Conservation (phyloP, 2,888 invertebrate genomes). For the Podotricha telesiphe region DNA sequence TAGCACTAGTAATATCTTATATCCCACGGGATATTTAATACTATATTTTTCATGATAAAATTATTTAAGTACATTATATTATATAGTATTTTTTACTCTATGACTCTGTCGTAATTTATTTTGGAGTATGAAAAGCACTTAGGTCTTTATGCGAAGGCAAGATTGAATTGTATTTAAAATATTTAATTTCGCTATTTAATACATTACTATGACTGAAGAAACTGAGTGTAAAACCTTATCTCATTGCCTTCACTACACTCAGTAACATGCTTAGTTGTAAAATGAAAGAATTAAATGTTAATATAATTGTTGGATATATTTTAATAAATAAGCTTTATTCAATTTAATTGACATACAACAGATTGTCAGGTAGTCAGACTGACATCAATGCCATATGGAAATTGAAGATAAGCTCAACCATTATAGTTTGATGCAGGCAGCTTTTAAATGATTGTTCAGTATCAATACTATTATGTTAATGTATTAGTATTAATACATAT, state of each 20-base stretch:
- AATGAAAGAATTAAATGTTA: no score
- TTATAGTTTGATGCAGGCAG: slow-evolving; percentile 35
- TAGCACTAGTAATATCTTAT: slow-evolving; percentile 34
- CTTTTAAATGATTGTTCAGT: slow-evolving; percentile 37
- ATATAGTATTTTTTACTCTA: neutral
- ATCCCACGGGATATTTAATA: slow-evolving; percentile 30
- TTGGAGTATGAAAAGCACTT: neutral
- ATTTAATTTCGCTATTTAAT: no score
- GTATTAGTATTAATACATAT: no score
- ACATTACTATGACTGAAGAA: no score
- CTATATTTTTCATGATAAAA: slow-evolving; percentile 6
- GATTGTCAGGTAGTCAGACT: slow-evolving; percentile 16
- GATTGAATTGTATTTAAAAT: no score
- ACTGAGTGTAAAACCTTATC: no score
- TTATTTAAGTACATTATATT: neutral
- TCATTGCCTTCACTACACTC: no score
- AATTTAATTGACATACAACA: slow-evolving; percentile 17
- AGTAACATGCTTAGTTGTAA: no score
- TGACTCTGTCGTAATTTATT: neutral
- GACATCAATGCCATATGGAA: slow-evolving; percentile 33
- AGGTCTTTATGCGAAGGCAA: no score
- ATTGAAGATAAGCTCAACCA: slow-evolving; percentile 40
- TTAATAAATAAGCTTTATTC: neutral
- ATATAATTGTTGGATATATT: no score
- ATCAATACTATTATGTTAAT: slow-evolving; percentile 23